Conservation (phyloP, 2,797 vertebrate species). For the Sebastes minor region DNA sequence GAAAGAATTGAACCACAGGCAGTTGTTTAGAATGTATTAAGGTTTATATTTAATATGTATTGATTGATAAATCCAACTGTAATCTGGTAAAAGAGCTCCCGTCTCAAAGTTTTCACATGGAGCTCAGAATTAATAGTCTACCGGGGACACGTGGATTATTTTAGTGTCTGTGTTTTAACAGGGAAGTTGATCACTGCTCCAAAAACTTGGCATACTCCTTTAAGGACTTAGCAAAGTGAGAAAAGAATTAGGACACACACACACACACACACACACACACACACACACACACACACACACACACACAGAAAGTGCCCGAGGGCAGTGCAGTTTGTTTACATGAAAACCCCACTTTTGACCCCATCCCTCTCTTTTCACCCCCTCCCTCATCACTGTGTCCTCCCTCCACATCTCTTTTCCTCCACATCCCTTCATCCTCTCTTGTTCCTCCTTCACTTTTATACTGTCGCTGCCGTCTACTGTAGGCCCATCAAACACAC, state of each 20-base stretch:
- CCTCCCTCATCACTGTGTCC: not conserved
- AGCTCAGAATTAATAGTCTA: not conserved
- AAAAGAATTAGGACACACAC: conserved; percentile 27
- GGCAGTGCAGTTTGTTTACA: conserved; percentile 55
- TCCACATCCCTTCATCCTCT: not conserved
- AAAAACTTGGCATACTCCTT: conserved; percentile 10
- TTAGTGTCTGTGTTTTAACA: not conserved
- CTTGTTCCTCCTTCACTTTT: not conserved
- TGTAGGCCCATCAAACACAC: conserved; percentile 29
- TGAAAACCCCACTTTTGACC: conserved; percentile 41
- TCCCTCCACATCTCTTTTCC: not conserved
- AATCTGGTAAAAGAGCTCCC: not conserved
- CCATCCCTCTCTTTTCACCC: not conserved
- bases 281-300: not conserved
- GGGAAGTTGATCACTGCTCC: not conserved
- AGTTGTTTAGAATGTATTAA: not conserved
- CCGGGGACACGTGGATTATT: not conserved
- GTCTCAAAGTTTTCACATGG: not conserved
- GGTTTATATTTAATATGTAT: not conserved
- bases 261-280: not conserved
- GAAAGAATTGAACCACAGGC: not conserved
- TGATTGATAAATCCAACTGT: not conserved
- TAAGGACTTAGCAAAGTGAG: conserved; percentile 23
- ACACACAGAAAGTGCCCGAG: conserved; percentile 14
- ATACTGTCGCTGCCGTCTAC: not conserved